Evolutionary conservation across 2,888 invertebrate species (phyloP), one percentile per base, ranked within the genome.

Genomic region (Danaus chrysippus): DNA sequence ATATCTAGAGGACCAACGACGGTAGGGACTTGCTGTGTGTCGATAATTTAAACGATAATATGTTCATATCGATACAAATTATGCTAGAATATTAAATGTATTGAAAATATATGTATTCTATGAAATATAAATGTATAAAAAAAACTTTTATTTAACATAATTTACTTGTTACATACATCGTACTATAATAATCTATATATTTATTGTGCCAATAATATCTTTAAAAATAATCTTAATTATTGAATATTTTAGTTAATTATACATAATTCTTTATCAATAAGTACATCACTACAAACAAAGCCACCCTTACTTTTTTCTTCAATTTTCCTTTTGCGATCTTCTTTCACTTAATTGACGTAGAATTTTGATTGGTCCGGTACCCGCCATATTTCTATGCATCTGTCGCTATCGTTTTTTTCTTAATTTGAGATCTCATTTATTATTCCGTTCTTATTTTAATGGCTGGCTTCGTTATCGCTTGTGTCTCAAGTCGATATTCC

Each of bases 271-370:
- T 6, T 34, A 5, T 6, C 2, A 34, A 34, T 34, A 34, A 34
- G 58, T 58, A 59, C 74, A 66, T 72, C 82, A 66, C 83, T 79
- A 71, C 56, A 68, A 67, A 74, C 71, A 69, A 78, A 83, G 78
- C 83, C 82, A 83, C 88, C 87, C 90, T 85, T 83, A 84, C 86
- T 82, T 85, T 87, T 89, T 84, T 86, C 88, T 89, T 84, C 85
- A 88, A 88, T 90, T 90, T 91, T 90, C 87, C 87, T 87, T 90
- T 88, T 86, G 78, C 87, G 84, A 89, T 89, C 88, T 88, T 84
- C 82, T 82, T 76, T 85, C 85, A 81, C 84, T 90, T 91, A 91
- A 91, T 91, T 91, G 90, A 87, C 87, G 88, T 86, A 83, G 88
- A 88, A 90, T 90, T 90, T 90, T 90, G 90, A 91, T 91, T 91